Conservation (phyloP, 2,113 vertebrate species). For the Dolichotis patagonum region DNA sequence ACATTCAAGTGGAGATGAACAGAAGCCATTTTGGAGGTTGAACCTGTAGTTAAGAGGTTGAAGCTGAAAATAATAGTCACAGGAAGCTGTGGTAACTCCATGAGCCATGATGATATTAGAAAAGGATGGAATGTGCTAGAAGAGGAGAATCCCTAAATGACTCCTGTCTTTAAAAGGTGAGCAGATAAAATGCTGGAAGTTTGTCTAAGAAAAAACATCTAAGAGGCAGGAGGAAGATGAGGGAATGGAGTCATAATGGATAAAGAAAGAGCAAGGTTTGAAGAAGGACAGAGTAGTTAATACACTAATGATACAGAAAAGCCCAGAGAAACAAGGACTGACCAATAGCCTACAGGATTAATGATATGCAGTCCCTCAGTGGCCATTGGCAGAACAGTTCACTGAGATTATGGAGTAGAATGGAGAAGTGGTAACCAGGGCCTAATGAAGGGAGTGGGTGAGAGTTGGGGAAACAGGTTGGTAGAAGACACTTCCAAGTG, state of each 20-base stretch:
- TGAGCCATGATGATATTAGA: neutral
- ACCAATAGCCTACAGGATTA: neutral
- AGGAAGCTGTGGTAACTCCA: neutral
- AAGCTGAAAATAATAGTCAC: neutral
- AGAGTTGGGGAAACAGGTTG: neutral
- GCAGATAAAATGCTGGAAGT: neutral
- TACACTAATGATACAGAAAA: neutral
- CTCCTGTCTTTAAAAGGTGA: neutral
- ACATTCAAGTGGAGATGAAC: neutral
- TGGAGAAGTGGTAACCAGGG: neutral
- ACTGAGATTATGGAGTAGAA: neutral
- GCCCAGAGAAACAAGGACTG: neutral
- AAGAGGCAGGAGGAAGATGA: neutral
- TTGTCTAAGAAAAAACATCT: neutral
- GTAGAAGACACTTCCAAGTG: neutral
- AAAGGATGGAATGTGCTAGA: too few relatives aligned
- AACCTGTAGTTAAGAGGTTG: neutral
- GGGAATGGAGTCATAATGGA: neutral
- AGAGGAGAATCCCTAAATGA: neutral
- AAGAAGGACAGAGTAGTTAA: neutral
- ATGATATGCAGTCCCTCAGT: neutral
- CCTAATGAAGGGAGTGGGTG: neutral
- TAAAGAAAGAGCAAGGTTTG: neutral
- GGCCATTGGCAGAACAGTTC: neutral
- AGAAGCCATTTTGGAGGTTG: neutral